Percentiles rank a stretch among this genome's conserved stretches.
Conservation (phyloP, 2,113 vertebrate species). For the Salvelinus namaycush region DNA sequence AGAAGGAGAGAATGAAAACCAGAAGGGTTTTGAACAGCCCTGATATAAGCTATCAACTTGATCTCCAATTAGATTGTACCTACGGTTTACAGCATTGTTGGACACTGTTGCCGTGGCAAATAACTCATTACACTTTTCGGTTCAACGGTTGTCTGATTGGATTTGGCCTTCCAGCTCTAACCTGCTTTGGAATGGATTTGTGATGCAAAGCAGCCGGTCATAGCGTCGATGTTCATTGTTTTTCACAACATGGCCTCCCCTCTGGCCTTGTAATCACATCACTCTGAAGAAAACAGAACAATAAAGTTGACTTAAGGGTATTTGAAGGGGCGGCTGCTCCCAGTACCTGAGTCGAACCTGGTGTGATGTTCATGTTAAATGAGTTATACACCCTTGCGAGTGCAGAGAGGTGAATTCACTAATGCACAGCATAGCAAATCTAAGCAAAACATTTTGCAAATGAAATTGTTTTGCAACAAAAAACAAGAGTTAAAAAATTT, state of each 20-base stretch:
- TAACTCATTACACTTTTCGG: conserved; percentile 17
- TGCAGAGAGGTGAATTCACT: no score
- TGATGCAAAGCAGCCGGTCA: conserved; percentile 23
- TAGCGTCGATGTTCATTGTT: not conserved
- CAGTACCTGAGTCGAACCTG: conserved; percentile 1
- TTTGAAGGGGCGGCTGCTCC: not conserved
- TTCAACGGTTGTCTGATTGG: conserved; percentile 5
- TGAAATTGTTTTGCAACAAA: no score
- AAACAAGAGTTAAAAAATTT: no score
- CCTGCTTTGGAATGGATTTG: conserved; percentile 28
- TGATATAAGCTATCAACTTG: conserved; percentile 31
- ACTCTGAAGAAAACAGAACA: conserved; percentile 49
- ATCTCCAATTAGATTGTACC: conserved; percentile 20
- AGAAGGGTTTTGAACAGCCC: no score
- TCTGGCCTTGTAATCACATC: conserved; percentile 32
- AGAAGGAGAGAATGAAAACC: no score
- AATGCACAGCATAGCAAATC: no score
- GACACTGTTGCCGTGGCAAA: conserved; percentile 36
- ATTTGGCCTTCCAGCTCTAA: conserved; percentile 24
- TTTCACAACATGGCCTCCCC: conserved; percentile 23
- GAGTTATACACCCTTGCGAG: no score
- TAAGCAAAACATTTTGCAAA: no score
- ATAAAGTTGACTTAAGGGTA: conserved; percentile 48
- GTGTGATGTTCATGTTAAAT: not conserved
- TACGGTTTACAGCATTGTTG: conserved; percentile 13